These are phyloP conservation scores for Leptoclinus maculatus DNA, from an alignment of 2,797 vertebrate genomes.

Conservation along the genomic window DNA sequence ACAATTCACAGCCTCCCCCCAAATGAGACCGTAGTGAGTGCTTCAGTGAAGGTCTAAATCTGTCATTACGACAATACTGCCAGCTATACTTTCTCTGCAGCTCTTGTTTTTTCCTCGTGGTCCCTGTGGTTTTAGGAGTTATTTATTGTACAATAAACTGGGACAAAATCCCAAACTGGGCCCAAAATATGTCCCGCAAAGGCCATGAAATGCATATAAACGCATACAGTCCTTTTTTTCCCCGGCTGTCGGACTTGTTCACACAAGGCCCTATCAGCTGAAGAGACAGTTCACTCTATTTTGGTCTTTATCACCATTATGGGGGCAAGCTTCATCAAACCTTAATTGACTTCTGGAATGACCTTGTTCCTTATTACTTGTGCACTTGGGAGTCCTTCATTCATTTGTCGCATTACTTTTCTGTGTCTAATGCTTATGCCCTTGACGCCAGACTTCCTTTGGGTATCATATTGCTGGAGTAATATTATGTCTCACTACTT, in stretches of 20 bases:
- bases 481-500: conserved; percentile 19
- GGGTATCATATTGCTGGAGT: conserved; percentile 21
- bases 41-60: conserved; percentile 50
- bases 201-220: conserved; percentile 19
- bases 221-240: background rate
- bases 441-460: conserved; percentile 41
- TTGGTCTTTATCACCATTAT: conserved; percentile 44
- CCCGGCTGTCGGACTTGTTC: background rate
- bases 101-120: conserved; percentile 33
- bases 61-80: conserved; percentile 54
- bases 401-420: conserved; percentile 48
- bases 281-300: conserved; percentile 28
- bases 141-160: conserved; percentile 60
- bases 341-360: conserved; percentile 61
- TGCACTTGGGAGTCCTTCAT: conserved; percentile 34
- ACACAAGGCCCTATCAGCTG: background rate
- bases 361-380: conserved; percentile 45
- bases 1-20: conserved; percentile 35
- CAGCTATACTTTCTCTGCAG: conserved; percentile 42
- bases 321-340: conserved; percentile 49
- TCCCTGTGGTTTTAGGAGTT: conserved; percentile 53
- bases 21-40: conserved; percentile 35
- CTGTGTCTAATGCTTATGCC: conserved; percentile 34
- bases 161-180: conserved; percentile 46
- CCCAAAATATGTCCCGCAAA: conserved; percentile 37